Conservation (phyloP, 2,888 invertebrate species). For the Eristalis tenax region DNA sequence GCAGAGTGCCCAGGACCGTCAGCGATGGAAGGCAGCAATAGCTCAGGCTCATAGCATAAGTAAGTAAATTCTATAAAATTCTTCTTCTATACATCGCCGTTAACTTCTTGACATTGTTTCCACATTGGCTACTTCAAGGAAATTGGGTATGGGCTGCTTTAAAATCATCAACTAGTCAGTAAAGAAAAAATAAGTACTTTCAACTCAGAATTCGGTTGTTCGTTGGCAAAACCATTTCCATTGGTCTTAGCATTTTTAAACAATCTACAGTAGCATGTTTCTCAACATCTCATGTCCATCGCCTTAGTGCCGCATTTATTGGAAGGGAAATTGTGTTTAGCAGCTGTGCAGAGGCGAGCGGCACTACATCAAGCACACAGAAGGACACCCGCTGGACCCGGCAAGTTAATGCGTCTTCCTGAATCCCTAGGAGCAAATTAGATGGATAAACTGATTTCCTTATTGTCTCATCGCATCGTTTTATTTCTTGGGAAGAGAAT, state of each 20-base stretch:
- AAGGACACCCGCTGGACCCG: background rate
- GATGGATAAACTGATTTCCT: constrained; percentile 61
- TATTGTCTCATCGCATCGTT: background rate
- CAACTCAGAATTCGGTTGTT: constrained; percentile 13
- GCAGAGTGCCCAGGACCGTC: too few relatives aligned
- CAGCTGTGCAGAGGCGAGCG: background rate
- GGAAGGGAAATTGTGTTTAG: constrained; percentile 21
- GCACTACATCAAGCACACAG: background rate
- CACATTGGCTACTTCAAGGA: too few relatives aligned
- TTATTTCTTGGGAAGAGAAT: background rate
- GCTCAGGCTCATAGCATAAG: too few relatives aligned
- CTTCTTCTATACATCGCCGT: too few relatives aligned
- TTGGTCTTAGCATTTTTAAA: constrained; percentile 17
- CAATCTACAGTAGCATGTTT: background rate
- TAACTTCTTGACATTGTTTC: too few relatives aligned
- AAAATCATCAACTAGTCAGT: too few relatives aligned
- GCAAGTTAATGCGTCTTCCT: constrained; percentile 31
- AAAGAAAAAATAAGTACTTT: background rate
- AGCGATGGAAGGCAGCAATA: too few relatives aligned
- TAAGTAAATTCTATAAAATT: too few relatives aligned
- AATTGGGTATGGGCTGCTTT: too few relatives aligned
- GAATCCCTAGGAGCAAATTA: constrained; percentile 36
- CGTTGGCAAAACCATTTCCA: constrained; percentile 27
- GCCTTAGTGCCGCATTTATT: background rate
- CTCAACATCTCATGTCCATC: background rate